phyloP scores from a whole-genome alignment of 1,140 invertebrate species.

The Aethina tumida region DNA sequence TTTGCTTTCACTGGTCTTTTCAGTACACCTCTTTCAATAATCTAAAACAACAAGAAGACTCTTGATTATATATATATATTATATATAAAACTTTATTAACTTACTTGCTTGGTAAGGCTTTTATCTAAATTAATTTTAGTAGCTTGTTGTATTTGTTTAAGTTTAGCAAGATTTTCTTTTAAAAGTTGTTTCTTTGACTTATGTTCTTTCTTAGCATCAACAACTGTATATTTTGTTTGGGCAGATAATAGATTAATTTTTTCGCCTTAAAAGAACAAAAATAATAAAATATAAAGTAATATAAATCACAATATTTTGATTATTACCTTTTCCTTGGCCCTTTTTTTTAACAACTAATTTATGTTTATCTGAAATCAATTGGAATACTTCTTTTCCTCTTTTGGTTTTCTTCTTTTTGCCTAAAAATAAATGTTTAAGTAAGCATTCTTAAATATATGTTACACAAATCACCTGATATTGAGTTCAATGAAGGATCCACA shows the following conservation, averaged over 20 bases:
- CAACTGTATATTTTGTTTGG: slow-evolving; percentile 26
- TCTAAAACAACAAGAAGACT: slow-evolving; percentile 30
- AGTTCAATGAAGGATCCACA: slow-evolving; percentile 38
- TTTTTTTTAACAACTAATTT: slow-evolving; percentile 22
- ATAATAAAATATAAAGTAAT: slow-evolving; percentile 7
- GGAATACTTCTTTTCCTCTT: slow-evolving; percentile 21
- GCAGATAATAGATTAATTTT: slow-evolving; percentile 20
- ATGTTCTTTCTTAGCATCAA: slow-evolving; percentile 22
- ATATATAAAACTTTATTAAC: slow-evolving; percentile 3
- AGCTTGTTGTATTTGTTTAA: slow-evolving; percentile 25
- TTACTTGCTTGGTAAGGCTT: slow-evolving; percentile 27
- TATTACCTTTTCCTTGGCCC: slow-evolving; percentile 25
- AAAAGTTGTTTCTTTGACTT: slow-evolving; percentile 27
- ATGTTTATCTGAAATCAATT: slow-evolving; percentile 21
- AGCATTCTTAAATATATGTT: slow-evolving; percentile 1
- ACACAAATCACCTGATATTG: no score
- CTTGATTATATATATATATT: slow-evolving; percentile 5
- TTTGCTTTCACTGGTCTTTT: slow-evolving; percentile 38
- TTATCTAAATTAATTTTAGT: slow-evolving; percentile 33
- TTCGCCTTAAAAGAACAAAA: slow-evolving; percentile 18
- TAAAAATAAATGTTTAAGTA: slow-evolving; percentile 13
- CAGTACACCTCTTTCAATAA: slow-evolving; percentile 41
- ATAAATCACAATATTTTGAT: slow-evolving; percentile 2
- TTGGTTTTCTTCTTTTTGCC: slow-evolving; percentile 17
- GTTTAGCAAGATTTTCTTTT: slow-evolving; percentile 38